Evolutionary conservation across 2,113 vertebrate species (phyloP), one percentile per base, ranked within the genome.

Genomic region (Phoxinus phoxinus): DNA sequence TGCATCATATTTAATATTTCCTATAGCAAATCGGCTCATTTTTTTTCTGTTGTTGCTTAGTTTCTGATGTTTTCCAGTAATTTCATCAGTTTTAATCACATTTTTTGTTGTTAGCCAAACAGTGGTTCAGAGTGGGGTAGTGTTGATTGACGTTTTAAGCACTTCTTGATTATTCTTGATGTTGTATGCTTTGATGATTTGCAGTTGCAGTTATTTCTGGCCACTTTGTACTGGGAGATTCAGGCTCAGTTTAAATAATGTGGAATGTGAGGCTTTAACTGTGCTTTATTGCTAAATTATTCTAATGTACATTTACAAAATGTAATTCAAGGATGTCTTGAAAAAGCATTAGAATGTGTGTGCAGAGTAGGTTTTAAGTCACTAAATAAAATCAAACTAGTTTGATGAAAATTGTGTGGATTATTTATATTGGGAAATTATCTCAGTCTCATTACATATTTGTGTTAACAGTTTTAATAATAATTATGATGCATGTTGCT

Each of bases 281-380:
- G 89, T 90, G 89, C 84, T 90, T 83, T 83, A 63, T 77, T 74
- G 85, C 85, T 90, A 87, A 86, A 90, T 63, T 88, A 89, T 88
- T 89, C 81, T 86, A 74, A 88, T 85, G 85, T 87, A 88, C 80
- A 88, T 85, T 83, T 85, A 81, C 86, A 85, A 81, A 81, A 84
- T 87, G 87, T 84, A 75, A 77, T 48, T 88, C 35, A 15, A 78
- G 32, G 65, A 53, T 56, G 65, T 88, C 81, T 85, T 51, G 84
- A 35, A 65, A 77, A 79, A 83, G 63, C 35, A 27, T 82, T 76
- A 87, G 67, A 78, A 82, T 81, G 72, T 86, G 17, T 83, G 44
- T 80, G 56, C 53, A 73, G 35, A 87, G 72, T 63, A 84, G 58
- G 69, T 25, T 78, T 76, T 69, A 37, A 73, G 13, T 87, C 69